These are phyloP conservation scores for Chelon labrosus DNA, from an alignment of 2,797 vertebrate genomes.

Conservation along the genomic window DNA sequence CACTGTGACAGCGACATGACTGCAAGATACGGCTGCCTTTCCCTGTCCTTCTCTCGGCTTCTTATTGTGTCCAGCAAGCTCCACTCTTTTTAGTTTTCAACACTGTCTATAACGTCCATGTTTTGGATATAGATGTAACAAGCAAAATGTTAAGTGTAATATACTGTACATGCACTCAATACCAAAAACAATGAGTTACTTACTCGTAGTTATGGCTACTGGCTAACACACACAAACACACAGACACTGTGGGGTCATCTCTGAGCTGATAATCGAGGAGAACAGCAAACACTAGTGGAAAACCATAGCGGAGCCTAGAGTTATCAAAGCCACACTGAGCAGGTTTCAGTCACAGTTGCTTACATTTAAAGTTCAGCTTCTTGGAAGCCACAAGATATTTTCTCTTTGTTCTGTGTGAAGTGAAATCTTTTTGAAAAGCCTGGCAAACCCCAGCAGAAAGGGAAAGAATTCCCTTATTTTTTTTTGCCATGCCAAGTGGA, in stretches of 20 bases:
- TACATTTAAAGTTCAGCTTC: constrained; percentile 30
- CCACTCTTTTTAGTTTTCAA: not conserved
- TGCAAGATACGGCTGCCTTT: constrained; percentile 20
- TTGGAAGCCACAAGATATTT: not conserved
- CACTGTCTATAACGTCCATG: constrained; percentile 4
- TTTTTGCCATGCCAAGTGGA: not conserved
- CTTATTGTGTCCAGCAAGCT: constrained; percentile 5
- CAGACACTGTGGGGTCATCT: constrained; percentile 13
- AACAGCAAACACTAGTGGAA: constrained; percentile 9
- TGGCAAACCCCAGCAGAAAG: not conserved
- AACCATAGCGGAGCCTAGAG: not conserved
- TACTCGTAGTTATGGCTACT: not conserved
- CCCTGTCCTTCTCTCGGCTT: constrained; percentile 17
- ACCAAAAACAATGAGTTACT: not conserved
- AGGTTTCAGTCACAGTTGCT: constrained; percentile 24
- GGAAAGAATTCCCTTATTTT: not conserved
- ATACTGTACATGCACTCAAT: not conserved
- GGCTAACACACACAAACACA: constrained; percentile 3
- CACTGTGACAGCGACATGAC: constrained; percentile 27
- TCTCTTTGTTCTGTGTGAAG: constrained; percentile 7
- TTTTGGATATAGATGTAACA: not conserved
- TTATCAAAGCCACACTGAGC: constrained; percentile 19
- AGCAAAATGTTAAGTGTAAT: not conserved
- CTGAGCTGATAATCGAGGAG: constrained; percentile 20
- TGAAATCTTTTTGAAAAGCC: not conserved